Evolutionary conservation across 2,113 vertebrate genomes (phyloP), one percentile per base, ranked within the genome.

Genomic region (Salvelinus alpinus): DNA sequence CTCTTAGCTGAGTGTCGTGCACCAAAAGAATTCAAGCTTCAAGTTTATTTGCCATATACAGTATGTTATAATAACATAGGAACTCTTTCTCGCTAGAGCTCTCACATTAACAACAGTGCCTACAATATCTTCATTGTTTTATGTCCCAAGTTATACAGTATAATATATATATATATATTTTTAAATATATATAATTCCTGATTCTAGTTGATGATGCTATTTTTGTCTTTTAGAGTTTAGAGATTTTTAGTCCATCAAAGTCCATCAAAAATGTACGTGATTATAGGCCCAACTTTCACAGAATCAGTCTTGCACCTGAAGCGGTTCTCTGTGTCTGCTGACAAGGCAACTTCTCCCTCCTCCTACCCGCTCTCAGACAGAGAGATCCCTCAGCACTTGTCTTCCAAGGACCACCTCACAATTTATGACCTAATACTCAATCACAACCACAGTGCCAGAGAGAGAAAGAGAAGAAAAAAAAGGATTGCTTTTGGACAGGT

Each of bases 371-470:
- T 44, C 29, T 72, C 70, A 64, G 72, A 1, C 73, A 69, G 74
- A 73, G 80, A 65, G 78, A 76, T 84, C 66, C 59, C 80, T 85
- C 82, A 78, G 60, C 64, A 27, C 78, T 13, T 25, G 27, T 72
- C 70, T 71, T 84, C 85, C 87, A 84, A 88, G 83, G 90, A 79
- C 79, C 72, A 60, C 67, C 54, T 25, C 47, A 4, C 73, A 77
- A 82, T 88, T 89, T 88, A 89, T 87, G 74, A 82, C 73, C 73
- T 76, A 83, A 86, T 82, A 86, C 78, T 87, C 78, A 84, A 77
- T 79, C 83, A 79, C 77, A 83, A 76, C 81, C 62, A 64, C 27
- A 22, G 77, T 79, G 54, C 71, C 59, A 44, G 74, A 76, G 29
- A 78, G 24, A 24, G 24, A 24, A 24, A 24, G 24, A 24, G 24